These are phyloP conservation scores for Hirtodrosophila alboralis DNA, from an alignment of 2,888 invertebrate species.

Conservation along the genomic window DNA sequence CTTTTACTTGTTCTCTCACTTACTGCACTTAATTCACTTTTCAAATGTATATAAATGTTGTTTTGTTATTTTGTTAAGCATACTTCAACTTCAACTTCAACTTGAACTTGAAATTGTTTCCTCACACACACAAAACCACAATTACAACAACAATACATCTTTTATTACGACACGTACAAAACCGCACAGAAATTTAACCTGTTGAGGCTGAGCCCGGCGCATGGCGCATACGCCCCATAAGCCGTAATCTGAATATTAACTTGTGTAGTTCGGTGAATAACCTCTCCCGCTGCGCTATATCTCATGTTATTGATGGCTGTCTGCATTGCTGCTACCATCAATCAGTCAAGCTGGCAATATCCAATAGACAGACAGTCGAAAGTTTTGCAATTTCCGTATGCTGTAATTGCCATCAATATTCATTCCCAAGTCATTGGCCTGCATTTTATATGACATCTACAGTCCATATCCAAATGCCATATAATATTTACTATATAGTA, in stretches of 20 bases:
- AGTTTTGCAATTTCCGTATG: slow-evolving; percentile 38
- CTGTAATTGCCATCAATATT: slow-evolving; percentile 7
- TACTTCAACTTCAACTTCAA: slow-evolving; percentile 64
- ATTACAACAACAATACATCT: slow-evolving; percentile 5
- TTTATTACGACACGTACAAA: slow-evolving; percentile 47
- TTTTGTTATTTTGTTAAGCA: slow-evolving; percentile 22
- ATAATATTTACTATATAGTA: slow-evolving; percentile 19
- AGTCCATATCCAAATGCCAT: background rate
- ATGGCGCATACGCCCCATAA: slow-evolving; percentile 52
- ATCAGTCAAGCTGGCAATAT: slow-evolving; percentile 28
- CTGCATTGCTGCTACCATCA: slow-evolving; percentile 40
- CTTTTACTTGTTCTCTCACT: slow-evolving; percentile 48
- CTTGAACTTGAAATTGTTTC: slow-evolving; percentile 76
- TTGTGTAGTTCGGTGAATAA: slow-evolving; percentile 51
- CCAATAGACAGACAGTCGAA: slow-evolving; percentile 4
- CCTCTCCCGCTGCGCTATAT: slow-evolving; percentile 20
- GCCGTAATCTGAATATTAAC: slow-evolving; percentile 10
- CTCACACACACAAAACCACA: slow-evolving; percentile 23
- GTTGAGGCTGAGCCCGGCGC: slow-evolving; percentile 41
- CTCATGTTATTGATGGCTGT: slow-evolving; percentile 28
- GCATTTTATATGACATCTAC: slow-evolving; percentile 10
- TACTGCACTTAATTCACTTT: slow-evolving; percentile 49
- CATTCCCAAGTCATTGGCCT: slow-evolving; percentile 48
- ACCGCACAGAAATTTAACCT: slow-evolving; percentile 45
- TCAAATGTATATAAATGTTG: no score